Base-by-base conservation (phyloP, 2,888 invertebrate genomes). In the Bursaphelenchus okinawaensis region DNA sequence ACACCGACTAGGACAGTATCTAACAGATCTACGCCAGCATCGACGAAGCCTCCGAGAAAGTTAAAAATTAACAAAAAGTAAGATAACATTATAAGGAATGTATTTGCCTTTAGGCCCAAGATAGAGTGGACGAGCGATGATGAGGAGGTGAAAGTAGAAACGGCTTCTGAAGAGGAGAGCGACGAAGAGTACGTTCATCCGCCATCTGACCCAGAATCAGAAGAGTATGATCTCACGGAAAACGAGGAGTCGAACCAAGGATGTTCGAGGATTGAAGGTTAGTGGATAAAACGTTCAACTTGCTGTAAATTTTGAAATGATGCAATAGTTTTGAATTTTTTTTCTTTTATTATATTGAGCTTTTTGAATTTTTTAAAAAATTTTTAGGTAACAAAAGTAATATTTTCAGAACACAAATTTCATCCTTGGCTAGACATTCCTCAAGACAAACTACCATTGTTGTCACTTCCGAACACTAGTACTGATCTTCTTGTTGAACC, bases 361-460 rank as follows among this genome's bases (percentile, higher is more conserved):
- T 52, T 8, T 52, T 23, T 52, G 52, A 52, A 9, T 52, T 19
- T 52, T 23, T 52, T n/a, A n/a, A n/a, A n/a, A 12, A 12, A 20
- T 20, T 54, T 16, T 54, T 54, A 16, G 9, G 12, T 54, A 54
- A 54, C 9, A 16, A 12, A 20, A 16, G 55, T 54, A 16, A 20
- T 16, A 54, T 16, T 57, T 57, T 27, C 57, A 27, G 62, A 61
- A 26, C 20, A 64, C 27, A 59, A 50, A 6, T 55, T 71, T 50
- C 75, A 75, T 52, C 77, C 77, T 8, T 78, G 78, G 78, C 24
- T 72, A 16, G 75, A 75, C 19, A 24, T 69, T 24, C 63, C 71
- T 12, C 65, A 68, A 2, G 70, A 62, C 4, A 60, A 68, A 6
- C 63, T 78, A 20, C 78, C 78, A 2, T 64, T 67, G 23, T 28